Evolutionary conservation across 2,888 invertebrate species (phyloP), one percentile per base, ranked within the genome.

Genomic region (Keiferia lycopersicella): DNA sequence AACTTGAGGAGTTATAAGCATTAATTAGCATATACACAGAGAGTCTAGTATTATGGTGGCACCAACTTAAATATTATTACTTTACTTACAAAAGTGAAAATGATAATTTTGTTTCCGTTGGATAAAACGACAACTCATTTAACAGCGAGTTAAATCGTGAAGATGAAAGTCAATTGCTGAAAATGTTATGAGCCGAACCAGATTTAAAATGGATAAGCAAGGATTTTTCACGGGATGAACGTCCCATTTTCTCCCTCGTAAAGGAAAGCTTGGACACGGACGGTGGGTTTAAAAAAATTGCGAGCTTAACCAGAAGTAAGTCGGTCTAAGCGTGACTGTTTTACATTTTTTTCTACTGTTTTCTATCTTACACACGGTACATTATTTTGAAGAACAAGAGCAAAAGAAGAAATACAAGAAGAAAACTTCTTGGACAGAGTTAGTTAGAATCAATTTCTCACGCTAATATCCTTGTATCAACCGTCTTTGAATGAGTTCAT

Each of bases 271-370:
- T 30, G 34, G 56, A 56, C 56, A 56, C 22, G n/a, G 26, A 26
- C 56, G 11, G 16, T 26, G 30, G 30, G 56, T 56, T 56, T 56
- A 26, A 34, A 58, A 74, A 73, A 74, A 71, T 69, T 70, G 69
- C 71, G 71, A 68, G 64, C 63, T 69, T 68, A 71, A 56, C 56
- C 34, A 30, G 14, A 12, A 56, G n/a, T 26, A 34, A 14, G 30
- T 30, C 12, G 30, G 6, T 34, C 34, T 26, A 56, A 22, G 30
- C 56, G n/a, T 30, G 70, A 66, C 73, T 78, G 73, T 71, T 79
- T 76, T 75, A 71, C 75, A 77, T 77, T 77, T 78, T 78, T 74
- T 74, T n/a, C n/a, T n/a, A n/a, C n/a, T n/a, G n/a, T 56, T 6
- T 30, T 1, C 14, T 58, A 20, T 34, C 34, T 1, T 30, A 34